Evolutionary conservation across 2,888 invertebrate genomes (phyloP).

Genomic region (Melikaiella ostensackeni): DNA sequence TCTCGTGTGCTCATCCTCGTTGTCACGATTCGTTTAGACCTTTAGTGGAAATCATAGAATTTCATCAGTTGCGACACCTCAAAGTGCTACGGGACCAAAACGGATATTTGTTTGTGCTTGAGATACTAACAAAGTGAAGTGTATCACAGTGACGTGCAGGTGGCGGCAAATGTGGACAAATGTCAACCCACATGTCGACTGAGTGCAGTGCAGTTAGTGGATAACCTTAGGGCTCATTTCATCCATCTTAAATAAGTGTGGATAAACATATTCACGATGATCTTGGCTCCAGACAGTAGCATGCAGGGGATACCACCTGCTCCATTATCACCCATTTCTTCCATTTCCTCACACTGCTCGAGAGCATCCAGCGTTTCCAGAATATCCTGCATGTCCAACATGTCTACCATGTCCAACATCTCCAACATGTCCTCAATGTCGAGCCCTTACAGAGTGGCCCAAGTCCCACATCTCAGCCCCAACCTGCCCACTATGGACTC

Average conservation of each 20-base stretch:
- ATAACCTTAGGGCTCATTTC: slow-evolving; percentile 1
- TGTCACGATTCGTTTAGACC: background rate
- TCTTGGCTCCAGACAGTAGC: slow-evolving; percentile 84
- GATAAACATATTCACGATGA: slow-evolving; percentile 76
- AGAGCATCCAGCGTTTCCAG: slow-evolving; percentile 57
- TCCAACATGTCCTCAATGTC: slow-evolving; percentile 56
- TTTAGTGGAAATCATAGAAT: background rate
- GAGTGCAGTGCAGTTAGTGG: slow-evolving; percentile 61
- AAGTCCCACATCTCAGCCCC: slow-evolving; percentile 65
- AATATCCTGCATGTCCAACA: slow-evolving; percentile 42
- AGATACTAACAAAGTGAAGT: slow-evolving; percentile 25
- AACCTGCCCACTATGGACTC: slow-evolving; percentile 76
- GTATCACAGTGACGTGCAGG: slow-evolving; percentile 25
- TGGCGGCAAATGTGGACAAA: slow-evolving; percentile 46
- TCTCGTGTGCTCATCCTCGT: slow-evolving; percentile 54
- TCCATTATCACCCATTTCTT: slow-evolving; percentile 78
- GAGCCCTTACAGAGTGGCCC: slow-evolving; percentile 69
- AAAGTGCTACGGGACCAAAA: background rate
- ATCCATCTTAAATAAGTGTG: background rate
- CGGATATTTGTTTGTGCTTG: slow-evolving; percentile 19
- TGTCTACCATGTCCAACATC: slow-evolving; percentile 49
- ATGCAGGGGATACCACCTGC: slow-evolving; percentile 79
- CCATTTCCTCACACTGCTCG: slow-evolving; percentile 72
- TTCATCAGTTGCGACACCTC: background rate
- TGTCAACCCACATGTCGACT: slow-evolving; percentile 47